A percentile compares a stretch with the other conserved stretches of the same genome.
phyloP scores from a whole-genome alignment of 2,797 vertebrate species.

The Zenarchopterus dispar region DNA sequence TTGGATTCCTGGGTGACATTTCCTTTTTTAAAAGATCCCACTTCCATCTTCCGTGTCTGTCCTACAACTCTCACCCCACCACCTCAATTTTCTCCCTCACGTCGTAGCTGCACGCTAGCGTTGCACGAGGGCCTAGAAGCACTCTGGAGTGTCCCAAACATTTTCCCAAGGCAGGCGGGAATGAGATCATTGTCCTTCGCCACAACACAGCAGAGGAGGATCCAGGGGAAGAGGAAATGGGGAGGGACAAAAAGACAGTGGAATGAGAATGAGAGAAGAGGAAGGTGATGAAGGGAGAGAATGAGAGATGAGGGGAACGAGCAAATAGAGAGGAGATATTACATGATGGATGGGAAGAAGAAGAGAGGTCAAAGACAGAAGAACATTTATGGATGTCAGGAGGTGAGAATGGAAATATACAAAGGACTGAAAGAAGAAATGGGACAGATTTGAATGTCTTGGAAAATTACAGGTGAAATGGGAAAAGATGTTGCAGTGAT shows the following conservation, averaged over 20 bases:
- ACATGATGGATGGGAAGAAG: too few species aligned
- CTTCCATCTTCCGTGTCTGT: constrained; percentile 26
- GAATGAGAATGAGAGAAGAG: constrained; percentile 19
- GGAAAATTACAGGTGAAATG: constrained; percentile 1
- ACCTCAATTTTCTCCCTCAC: neutral
- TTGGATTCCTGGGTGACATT: constrained; percentile 67
- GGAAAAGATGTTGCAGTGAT: neutral
- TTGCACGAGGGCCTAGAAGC: constrained; percentile 41
- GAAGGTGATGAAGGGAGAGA: constrained; percentile 3
- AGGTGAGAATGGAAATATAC: neutral
- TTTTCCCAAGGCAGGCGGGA: constrained; percentile 59
- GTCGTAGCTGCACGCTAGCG: constrained; percentile 34
- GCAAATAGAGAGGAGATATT: neutral
- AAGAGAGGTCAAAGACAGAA: neutral
- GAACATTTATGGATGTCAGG: neutral
- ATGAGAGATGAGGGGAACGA: neutral
- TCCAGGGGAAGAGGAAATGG: neutral
- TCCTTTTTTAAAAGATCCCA: constrained; percentile 24
- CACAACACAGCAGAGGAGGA: constrained; percentile 9
- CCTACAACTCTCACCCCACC: neutral
- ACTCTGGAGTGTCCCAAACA: constrained; percentile 47
- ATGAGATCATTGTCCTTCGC: constrained; percentile 68
- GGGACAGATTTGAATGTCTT: neutral
- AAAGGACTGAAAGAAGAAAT: neutral
- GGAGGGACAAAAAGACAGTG: neutral